Evolutionary conservation across 2,113 vertebrate species (phyloP), one percentile per base, ranked within the genome.

Genomic region (Prionailurus viverrinus): DNA sequence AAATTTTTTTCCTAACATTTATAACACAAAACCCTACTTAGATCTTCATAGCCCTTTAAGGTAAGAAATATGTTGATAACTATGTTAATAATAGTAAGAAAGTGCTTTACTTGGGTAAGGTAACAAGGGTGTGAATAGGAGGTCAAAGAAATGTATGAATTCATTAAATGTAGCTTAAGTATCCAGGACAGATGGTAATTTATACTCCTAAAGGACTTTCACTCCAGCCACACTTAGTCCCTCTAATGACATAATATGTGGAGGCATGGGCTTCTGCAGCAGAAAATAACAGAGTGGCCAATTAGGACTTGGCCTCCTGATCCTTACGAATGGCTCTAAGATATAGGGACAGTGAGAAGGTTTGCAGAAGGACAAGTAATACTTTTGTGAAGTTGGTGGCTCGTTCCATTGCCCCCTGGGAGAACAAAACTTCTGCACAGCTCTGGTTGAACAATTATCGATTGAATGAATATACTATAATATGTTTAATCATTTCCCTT

Each of bases 1-100:
- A 98, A 93, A 85, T 7, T 69, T 13, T 85, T 86, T 86, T 66
- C 15, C n/a, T 80, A 89, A 91, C 27, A 93, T 93, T 94, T 95
- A 76, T 5, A 95, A 58, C 36, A 93, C 53, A 93, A 94, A 94
- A 97, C 31, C 31, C 79, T 79, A 86, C 58, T 84, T 81, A 82
- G 81, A 55, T 82, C 71, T 89, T 85, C 73, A 90, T 6, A 93
- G 66, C 9, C 71, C 23, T 87, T 58, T 94, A 74, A 78, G 31
- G 55, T 69, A 71, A 94, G 61, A 92, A 83, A 58, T 93, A 81
- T 63, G 1, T 88, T 92, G 45, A 23, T 90, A 80, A 93, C 51
- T 89, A 55, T 36, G 10, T 79, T 82, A 94, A 86, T 41, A 66
- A 68, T 71, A 3, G 11, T 69, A 93, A 95, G 27, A 94, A 68